Base-by-base conservation (phyloP, 2,888 invertebrate genomes). In the Cataglyphis cursor region DNA sequence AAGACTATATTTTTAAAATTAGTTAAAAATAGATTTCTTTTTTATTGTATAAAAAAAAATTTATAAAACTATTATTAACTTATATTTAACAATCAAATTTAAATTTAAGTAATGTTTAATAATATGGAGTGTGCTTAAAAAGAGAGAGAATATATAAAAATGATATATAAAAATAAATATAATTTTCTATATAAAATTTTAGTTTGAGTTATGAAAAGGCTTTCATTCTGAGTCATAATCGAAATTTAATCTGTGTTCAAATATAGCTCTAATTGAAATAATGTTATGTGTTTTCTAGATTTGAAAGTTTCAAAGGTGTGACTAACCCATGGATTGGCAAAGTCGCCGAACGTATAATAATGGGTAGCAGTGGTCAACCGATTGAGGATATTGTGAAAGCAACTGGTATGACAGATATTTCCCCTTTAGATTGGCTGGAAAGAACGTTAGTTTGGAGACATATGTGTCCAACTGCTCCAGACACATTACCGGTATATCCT, bases 401-500 rank as follows among this genome's bases (percentile, higher is more conserved):
- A 94, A 97, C 97, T 84, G 91, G 90, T 18, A 93, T 97, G 21
- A 96, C 96, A 0, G 96, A 97, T 87, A 85, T 86, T 18, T 88
- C 93, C 18, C 95, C 97, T 0, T 91, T 99, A 44, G 97, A 98
- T 82, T 97, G 97, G 48, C 95, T 99, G 92, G 97, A 97, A 92
- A 96, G 96, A 90, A 97, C 98, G 15, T 95, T 99, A 18, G 95
- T 96, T 80, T 99, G 99, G 99, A 97, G 98, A 18, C 99, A 99
- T 94, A 93, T 99, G 28, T 98, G 98, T 0, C 99, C 99, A 0
- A 99, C 99, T 10, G 97, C 98, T 66, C 99, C 99, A 0, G 99
- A 99, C 93, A 99, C 99, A 0, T 96, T 99, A 88, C 97, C 97
- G 0, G 97, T 98, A 92, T 98, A 97, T 93, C 99, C 99, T 0